A percentile compares a stretch with the other conserved stretches of the same genome.
phyloP scores from a whole-genome alignment of 1,140 invertebrate genomes.

The Heliconius hermathena region DNA sequence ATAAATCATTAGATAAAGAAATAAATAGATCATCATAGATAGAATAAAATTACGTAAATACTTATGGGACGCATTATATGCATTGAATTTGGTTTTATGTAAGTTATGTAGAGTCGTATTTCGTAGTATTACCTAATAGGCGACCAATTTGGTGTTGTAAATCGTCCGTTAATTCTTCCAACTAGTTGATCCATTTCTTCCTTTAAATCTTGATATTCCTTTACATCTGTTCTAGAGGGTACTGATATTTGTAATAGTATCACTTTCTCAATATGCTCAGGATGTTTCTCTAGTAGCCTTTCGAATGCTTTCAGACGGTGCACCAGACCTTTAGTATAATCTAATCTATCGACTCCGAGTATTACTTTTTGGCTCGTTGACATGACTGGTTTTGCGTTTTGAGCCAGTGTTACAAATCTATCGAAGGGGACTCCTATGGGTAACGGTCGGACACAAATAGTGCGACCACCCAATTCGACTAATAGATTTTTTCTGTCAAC shows the following conservation, averaged over 20 bases:
- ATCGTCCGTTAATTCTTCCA: slow-evolving; percentile 92
- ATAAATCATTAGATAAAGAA: no score
- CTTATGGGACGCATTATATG: neutral
- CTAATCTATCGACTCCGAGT: slow-evolving; percentile 92
- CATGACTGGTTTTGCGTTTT: slow-evolving; percentile 88
- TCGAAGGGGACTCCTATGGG: slow-evolving; percentile 95
- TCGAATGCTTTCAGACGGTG: slow-evolving; percentile 93
- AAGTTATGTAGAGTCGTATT: neutral
- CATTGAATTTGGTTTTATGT: neutral
- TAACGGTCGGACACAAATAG: slow-evolving; percentile 90
- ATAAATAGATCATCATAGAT: no score
- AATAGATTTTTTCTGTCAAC: slow-evolving; percentile 93
- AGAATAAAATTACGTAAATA: neutral
- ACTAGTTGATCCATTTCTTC: slow-evolving; percentile 95
- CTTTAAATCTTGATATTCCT: slow-evolving; percentile 95
- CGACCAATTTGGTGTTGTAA: slow-evolving; percentile 94
- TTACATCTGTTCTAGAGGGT: slow-evolving; percentile 93
- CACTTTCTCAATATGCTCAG: slow-evolving; percentile 92
- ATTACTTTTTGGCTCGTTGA: slow-evolving; percentile 90
- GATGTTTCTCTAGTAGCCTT: slow-evolving; percentile 91
- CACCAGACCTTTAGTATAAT: slow-evolving; percentile 95
- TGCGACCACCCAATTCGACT: slow-evolving; percentile 93
- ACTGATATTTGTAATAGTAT: slow-evolving; percentile 93
- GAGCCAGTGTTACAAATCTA: slow-evolving; percentile 90
- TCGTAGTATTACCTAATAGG: slow-evolving; percentile 85